Percentiles rank a stretch among this genome's conserved stretches.
phyloP scores from a whole-genome alignment of 1,140 invertebrate species.

The Magallana gigas region DNA sequence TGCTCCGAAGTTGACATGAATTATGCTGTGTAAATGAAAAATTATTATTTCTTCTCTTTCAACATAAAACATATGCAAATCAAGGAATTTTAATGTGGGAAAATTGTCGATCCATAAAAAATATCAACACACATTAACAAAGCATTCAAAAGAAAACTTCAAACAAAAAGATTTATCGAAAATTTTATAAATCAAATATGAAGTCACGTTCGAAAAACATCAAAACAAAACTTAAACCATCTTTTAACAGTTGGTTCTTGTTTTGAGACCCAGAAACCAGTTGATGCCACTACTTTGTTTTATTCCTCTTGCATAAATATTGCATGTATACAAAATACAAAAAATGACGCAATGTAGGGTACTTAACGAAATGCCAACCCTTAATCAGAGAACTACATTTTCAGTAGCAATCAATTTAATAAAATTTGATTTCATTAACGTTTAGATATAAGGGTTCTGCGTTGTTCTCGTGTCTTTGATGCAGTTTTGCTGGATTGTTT shows the following conservation, averaged over 20 bases:
- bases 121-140: neutral
- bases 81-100: slow-evolving; percentile 22
- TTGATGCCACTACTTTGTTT: neutral
- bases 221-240: neutral
- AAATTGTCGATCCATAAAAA: neutral
- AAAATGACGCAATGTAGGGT: slow-evolving; percentile 5
- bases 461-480: neutral
- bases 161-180: slow-evolving; percentile 1
- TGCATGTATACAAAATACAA: neutral
- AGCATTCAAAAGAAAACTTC: neutral
- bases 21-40: neutral
- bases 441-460: neutral
- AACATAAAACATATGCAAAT: slow-evolving; percentile 35
- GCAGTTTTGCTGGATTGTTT: neutral
- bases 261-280: neutral
- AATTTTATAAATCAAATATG: slow-evolving; percentile 15
- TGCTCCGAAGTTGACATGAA: neutral
- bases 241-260: neutral
- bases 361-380: neutral
- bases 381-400: slow-evolving; percentile 3
- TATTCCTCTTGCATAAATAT: neutral
- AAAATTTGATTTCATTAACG: slow-evolving; percentile 13
- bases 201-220: neutral
- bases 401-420: slow-evolving; percentile 24
- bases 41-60: neutral